These are phyloP conservation scores for Emys orbicularis DNA, from an alignment of 2,797 vertebrate genomes.

Conservation along the genomic window DNA sequence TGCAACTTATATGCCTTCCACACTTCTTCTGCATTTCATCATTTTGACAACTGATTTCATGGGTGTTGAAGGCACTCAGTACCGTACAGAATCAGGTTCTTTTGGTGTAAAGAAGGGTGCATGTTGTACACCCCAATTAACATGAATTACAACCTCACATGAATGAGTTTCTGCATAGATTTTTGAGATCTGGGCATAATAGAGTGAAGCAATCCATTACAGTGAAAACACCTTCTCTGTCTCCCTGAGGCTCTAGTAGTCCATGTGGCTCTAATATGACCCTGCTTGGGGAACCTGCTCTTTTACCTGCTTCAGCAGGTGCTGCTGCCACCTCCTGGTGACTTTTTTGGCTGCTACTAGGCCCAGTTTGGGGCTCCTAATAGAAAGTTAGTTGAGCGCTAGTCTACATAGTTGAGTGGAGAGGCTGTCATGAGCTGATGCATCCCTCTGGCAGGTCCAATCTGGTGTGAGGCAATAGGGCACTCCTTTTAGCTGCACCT, in stretches of 20 bases:
- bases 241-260: background rate
- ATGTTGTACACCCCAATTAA: background rate
- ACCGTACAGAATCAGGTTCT: background rate
- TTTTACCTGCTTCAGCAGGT: background rate
- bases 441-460: background rate
- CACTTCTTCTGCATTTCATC: background rate
- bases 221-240: rapidly evolving
- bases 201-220: background rate
- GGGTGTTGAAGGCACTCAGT: background rate
- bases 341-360: background rate
- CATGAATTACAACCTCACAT: background rate
- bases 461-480: background rate
- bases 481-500: background rate
- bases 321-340: background rate
- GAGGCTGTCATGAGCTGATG: background rate
- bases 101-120: background rate
- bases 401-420: background rate
- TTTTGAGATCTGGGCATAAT: background rate
- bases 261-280: rapidly evolving
- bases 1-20: background rate
- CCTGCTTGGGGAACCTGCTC: background rate
- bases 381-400: rapidly evolving
- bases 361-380: background rate
- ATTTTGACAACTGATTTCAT: background rate
- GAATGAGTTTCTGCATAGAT: background rate